Evolutionary conservation across 2,888 invertebrate genomes (phyloP).

Genomic region (Achlya flavicornis): DNA sequence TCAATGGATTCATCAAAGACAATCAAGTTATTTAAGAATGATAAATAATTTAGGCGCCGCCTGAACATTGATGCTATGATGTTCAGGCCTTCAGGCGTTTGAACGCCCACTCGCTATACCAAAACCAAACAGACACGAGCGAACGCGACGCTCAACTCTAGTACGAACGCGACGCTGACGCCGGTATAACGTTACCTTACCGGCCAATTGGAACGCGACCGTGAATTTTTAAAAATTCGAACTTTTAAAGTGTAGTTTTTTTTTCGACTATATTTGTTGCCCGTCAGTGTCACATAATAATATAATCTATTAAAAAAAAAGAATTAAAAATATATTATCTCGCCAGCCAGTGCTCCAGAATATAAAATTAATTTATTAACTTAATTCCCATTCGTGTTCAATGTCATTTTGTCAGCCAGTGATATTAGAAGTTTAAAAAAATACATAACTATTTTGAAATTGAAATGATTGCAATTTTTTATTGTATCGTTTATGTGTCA

Average conservation of each 20-base stretch:
- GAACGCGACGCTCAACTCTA: constrained; percentile 25
- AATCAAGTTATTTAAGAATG: constrained; percentile 40
- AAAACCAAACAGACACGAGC: constrained; percentile 5
- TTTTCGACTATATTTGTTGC: neutral
- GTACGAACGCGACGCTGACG: constrained; percentile 58
- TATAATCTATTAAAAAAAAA: too few relatives aligned
- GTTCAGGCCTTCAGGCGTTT: neutral
- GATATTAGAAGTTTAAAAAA: neutral
- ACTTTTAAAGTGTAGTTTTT: constrained; percentile 8
- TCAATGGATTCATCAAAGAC: constrained; percentile 60
- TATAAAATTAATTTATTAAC: neutral
- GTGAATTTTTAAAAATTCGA: constrained; percentile 24
- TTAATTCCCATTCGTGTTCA: neutral
- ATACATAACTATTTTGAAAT: too few relatives aligned
- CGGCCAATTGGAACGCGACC: constrained; percentile 36
- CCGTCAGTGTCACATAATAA: neutral
- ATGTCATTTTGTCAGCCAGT: neutral
- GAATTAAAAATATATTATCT: too few relatives aligned
- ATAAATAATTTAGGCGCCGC: constrained; percentile 22
- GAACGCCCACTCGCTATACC: neutral
- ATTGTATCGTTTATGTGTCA: too few relatives aligned
- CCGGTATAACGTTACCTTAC: constrained; percentile 56
- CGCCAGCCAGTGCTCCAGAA: neutral
- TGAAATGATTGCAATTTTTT: too few relatives aligned
- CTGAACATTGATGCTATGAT: neutral